Percentiles rank a stretch among this genome's conserved stretches.
Conservation (phyloP, 2,888 invertebrate genomes). For the Ophonus ardosiacus region DNA sequence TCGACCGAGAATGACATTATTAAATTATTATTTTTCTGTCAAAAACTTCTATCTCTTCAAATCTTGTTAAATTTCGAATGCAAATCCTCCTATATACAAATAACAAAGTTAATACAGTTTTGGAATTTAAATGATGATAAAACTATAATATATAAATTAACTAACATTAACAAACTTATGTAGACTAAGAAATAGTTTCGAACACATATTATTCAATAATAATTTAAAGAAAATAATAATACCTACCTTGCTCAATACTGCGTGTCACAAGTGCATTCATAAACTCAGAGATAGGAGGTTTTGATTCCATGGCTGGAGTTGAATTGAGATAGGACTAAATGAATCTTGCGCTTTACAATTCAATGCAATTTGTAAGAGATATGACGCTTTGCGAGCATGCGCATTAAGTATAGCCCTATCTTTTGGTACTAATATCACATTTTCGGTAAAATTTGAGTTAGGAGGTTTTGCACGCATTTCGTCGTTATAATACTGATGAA, state of each 20-base stretch:
- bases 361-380: neutral
- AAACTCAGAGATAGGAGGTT: neutral
- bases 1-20: neutral
- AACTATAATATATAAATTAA: neutral
- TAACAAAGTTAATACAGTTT: neutral
- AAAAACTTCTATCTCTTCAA: neutral
- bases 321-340: neutral
- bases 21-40: neutral
- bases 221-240: neutral
- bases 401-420: neutral
- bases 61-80: neutral
- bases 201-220: neutral
- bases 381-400: neutral
- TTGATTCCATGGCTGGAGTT: neutral
- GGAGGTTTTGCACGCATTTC: neutral
- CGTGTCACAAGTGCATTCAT: neutral
- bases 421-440: neutral
- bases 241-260: neutral
- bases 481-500: constrained; percentile 34
- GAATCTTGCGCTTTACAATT: neutral
- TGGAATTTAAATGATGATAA: neutral
- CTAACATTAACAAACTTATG: neutral
- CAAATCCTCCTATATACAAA: neutral
- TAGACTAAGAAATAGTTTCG: neutral
- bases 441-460: neutral